Conservation (phyloP, 1,140 invertebrate genomes). For the Amyelois transitella region DNA sequence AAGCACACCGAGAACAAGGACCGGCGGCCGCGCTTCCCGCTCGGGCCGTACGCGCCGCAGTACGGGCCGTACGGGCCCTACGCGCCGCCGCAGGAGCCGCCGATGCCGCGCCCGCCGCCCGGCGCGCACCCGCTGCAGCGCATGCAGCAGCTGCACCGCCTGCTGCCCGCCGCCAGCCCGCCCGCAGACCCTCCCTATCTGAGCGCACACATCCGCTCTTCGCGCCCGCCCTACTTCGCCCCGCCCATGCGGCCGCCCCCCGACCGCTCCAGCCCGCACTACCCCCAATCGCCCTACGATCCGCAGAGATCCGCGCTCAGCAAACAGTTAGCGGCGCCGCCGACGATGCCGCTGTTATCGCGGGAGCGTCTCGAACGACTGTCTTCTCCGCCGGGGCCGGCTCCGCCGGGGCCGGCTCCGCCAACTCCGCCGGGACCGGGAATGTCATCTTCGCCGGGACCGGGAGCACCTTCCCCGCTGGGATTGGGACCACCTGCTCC, state of each 20-base stretch:
- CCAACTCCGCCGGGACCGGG: constrained; percentile 48
- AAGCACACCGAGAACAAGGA: constrained; percentile 64
- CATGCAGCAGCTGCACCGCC: constrained; percentile 53
- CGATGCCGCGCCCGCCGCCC: constrained; percentile 35
- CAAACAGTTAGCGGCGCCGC: not conserved
- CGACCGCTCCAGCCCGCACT: not conserved
- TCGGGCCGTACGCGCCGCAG: constrained; percentile 66
- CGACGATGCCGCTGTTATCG: not conserved
- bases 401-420: constrained; percentile 46
- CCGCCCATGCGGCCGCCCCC: not conserved
- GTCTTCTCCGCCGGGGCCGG: not conserved
- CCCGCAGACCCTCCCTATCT: not conserved
- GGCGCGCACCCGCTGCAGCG: constrained; percentile 39
- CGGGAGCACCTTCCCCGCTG: constrained; percentile 14
- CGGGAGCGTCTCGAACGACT: not conserved
- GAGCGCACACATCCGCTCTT: not conserved
- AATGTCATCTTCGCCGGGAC: constrained; percentile 33
- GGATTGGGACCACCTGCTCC: constrained; percentile 13
- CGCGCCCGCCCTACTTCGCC: not conserved
- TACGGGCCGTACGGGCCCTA: constrained; percentile 65
- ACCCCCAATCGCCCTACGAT: not conserved
- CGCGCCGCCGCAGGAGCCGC: constrained; percentile 31
- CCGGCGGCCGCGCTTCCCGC: constrained; percentile 48
- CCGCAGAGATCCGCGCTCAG: not conserved
- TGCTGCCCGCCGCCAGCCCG: constrained; percentile 26